These are phyloP conservation scores for Stictocephala bisonia DNA, from an alignment of 2,888 invertebrate genomes.

Conservation along the genomic window DNA sequence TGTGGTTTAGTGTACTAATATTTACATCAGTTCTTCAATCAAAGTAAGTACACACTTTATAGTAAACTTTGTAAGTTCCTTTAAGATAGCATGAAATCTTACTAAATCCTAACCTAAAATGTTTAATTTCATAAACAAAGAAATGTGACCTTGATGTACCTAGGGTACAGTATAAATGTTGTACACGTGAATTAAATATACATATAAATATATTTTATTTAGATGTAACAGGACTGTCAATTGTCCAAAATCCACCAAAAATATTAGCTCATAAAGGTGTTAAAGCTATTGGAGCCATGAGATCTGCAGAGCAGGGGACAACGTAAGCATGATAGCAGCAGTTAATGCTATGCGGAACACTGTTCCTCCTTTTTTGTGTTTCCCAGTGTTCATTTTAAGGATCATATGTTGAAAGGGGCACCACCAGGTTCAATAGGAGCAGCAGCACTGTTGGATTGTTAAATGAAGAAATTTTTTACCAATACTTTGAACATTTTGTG, in stretches of 20 bases:
- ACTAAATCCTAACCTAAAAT: slow-evolving; percentile 32
- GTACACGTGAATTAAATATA: slow-evolving; percentile 19
- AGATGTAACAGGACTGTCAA: slow-evolving; percentile 64
- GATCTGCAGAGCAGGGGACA: slow-evolving; percentile 62
- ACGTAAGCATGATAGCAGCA: slow-evolving; percentile 50
- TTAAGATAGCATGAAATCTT: background rate
- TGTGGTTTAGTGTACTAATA: background rate
- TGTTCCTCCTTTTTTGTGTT: slow-evolving; percentile 57
- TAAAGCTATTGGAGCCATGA: slow-evolving; percentile 64
- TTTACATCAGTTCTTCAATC: too few species aligned
- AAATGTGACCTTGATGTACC: slow-evolving; percentile 12
- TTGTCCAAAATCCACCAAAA: slow-evolving; percentile 63
- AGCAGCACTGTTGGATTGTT: slow-evolving; percentile 61
- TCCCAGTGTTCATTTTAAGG: slow-evolving; percentile 56
- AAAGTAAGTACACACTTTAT: slow-evolving; percentile 11
- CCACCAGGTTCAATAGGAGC: slow-evolving; percentile 62
- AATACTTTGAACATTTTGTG: slow-evolving; percentile 60
- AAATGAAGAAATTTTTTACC: slow-evolving; percentile 58
- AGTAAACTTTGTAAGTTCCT: background rate
- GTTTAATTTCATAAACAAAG: slow-evolving; percentile 17
- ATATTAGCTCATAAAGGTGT: slow-evolving; percentile 62
- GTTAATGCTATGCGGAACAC: slow-evolving; percentile 55
- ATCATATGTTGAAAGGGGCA: slow-evolving; percentile 61
- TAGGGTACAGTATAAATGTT: slow-evolving; percentile 24
- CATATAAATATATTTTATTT: slow-evolving; percentile 62